Base-by-base conservation (phyloP, 2,888 invertebrate genomes). In the Galerucella nymphaeae region DNA sequence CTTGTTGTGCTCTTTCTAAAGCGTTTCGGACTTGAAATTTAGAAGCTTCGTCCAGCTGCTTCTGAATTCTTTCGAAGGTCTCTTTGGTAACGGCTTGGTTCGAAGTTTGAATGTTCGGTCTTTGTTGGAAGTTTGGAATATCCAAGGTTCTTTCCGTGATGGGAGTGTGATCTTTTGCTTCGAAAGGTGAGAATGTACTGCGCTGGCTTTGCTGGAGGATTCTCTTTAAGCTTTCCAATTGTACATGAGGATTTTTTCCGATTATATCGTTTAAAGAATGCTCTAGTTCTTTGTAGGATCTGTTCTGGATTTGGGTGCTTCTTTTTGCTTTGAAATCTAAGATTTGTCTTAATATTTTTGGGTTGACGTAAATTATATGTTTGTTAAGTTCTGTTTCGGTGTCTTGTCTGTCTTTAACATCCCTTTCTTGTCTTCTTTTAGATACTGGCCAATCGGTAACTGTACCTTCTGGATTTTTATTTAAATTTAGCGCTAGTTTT, bases 181-280 rank as follows among this genome's bases (percentile, higher is more conserved):
- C 61, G 50, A 76, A 76, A 10, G 74, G 75, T 23, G 72, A 55
- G 8, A 69, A 23, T 14, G 64, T 70, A 84, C 9, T 38, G 66
- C 63, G 57, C n/a, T 62, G n/a, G 0, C 63, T 73, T 72, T 77
- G 20, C 41, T 78, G 68, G 58, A 89, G 78, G 5, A 90, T 79
- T 71, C 87, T 86, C 58, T 88, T 87, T 1, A 90, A 82, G 1
- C 89, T 89, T 77, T 89, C 85, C 20, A 90, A 84, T 82, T 90
- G 89, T 70, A 87, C 86, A 9, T 85, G 84, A 0, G 89, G 88
- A 1, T 87, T 85, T 81, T 89, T 88, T 18, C 89, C 89, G 42
- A 90, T 82, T 9, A 90, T 80, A 0, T 87, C 84, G 57, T 86
- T 87, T 0, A 90, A 80, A n/a, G 87, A 87, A 55, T 87, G 83